Conservation (phyloP, 2,888 invertebrate genomes). For the Yponomeuta plumbellus region DNA sequence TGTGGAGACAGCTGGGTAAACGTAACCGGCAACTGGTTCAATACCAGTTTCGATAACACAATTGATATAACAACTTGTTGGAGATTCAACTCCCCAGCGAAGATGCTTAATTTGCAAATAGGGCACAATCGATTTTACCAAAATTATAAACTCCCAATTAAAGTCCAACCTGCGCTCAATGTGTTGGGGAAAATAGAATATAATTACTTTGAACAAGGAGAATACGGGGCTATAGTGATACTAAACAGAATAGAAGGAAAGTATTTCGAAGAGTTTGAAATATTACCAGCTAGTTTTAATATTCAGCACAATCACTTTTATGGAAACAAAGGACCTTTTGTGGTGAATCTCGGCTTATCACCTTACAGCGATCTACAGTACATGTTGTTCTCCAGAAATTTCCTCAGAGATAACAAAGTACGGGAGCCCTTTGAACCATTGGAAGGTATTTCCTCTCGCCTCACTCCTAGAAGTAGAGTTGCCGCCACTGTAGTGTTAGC, state of each 20-base stretch:
- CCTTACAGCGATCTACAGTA: slow-evolving; percentile 90
- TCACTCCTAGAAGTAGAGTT: slow-evolving; percentile 93
- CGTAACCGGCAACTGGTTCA: slow-evolving; percentile 94
- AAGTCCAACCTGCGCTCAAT: slow-evolving; percentile 89
- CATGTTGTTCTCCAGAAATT: slow-evolving; percentile 91
- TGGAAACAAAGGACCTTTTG: slow-evolving; percentile 91
- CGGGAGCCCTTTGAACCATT: slow-evolving; percentile 87
- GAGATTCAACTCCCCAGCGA: slow-evolving; percentile 71
- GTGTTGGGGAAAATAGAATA: slow-evolving; percentile 87
- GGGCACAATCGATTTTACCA: slow-evolving; percentile 90
- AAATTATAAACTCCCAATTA: slow-evolving; percentile 84
- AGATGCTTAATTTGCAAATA: slow-evolving; percentile 81
- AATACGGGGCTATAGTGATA: slow-evolving; percentile 88
- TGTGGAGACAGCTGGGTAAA: slow-evolving; percentile 91
- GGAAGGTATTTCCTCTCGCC: slow-evolving; percentile 78
- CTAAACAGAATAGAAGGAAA: slow-evolving; percentile 82
- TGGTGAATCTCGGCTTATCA: slow-evolving; percentile 90
- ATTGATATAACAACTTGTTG: slow-evolving; percentile 91
- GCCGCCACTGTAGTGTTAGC: slow-evolving; percentile 95
- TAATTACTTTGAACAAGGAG: slow-evolving; percentile 91
- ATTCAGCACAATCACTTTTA: slow-evolving; percentile 93
- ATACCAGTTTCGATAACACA: slow-evolving; percentile 85
- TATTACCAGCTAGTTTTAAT: slow-evolving; percentile 81
- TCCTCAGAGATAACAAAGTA: slow-evolving; percentile 89
- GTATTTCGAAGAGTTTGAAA: slow-evolving; percentile 86